phyloP scores from a whole-genome alignment of 2,888 invertebrate species.

The Toxonevra muliebris region DNA sequence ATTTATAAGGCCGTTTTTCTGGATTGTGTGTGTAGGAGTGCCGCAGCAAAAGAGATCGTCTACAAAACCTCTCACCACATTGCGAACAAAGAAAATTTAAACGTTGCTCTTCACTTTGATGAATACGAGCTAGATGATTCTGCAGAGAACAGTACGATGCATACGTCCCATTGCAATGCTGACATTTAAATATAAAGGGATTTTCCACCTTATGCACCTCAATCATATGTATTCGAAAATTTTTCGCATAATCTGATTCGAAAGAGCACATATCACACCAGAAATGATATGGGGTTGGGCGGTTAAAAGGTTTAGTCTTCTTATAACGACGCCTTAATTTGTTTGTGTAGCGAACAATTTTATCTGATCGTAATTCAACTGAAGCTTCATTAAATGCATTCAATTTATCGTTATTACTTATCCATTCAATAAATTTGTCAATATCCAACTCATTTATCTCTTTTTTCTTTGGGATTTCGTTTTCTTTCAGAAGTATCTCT shows the following conservation, averaged over 20 bases:
- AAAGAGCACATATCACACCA: constrained; percentile 26
- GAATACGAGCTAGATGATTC: constrained; percentile 24
- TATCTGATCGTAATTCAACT: neutral
- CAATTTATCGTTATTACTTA: neutral
- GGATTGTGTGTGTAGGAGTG: constrained; percentile 26
- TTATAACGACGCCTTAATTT: no score
- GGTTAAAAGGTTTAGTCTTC: no score
- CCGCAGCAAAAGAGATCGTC: constrained; percentile 16
- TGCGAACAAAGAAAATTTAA: constrained; percentile 25
- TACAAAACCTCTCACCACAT: constrained; percentile 30
- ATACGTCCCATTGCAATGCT: constrained; percentile 28
- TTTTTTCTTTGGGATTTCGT: neutral
- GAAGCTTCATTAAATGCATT: neutral
- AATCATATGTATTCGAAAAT: constrained; percentile 28
- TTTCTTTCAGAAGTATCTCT: no score
- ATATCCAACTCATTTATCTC: neutral
- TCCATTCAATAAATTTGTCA: neutral
- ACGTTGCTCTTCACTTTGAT: constrained; percentile 15
- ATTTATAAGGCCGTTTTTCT: constrained; percentile 13
- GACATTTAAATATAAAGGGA: constrained; percentile 32
- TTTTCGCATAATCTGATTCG: constrained; percentile 24
- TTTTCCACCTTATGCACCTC: constrained; percentile 23
- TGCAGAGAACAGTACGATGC: constrained; percentile 25
- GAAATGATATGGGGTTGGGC: constrained; percentile 10
- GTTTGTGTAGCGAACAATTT: neutral